Percentiles rank a stretch among this genome's conserved stretches.
Evolutionary conservation across 2,888 invertebrate species (phyloP).

Genomic region (Cylloceria caligata): DNA sequence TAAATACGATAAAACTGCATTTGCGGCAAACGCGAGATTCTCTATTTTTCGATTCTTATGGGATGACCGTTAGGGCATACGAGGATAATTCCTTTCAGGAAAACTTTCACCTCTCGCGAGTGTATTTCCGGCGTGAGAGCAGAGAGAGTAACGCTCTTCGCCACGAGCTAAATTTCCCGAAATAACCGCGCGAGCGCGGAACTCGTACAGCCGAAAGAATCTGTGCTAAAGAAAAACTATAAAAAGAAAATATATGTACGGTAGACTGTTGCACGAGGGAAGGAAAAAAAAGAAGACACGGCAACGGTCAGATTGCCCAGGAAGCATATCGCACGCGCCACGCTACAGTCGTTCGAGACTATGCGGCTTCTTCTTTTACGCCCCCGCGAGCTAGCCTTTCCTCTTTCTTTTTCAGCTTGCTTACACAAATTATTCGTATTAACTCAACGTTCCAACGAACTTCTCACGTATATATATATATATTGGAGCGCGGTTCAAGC

Average conservation of each 20-base stretch:
- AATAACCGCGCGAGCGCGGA: constrained; percentile 6
- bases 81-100: constrained; percentile 60
- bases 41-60: constrained; percentile 43
- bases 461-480: constrained; percentile 69
- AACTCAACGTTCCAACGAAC: constrained; percentile 72
- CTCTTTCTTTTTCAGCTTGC: constrained; percentile 54
- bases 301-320: constrained; percentile 7
- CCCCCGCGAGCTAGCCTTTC: constrained; percentile 57
- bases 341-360: constrained; percentile 76
- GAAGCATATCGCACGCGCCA: constrained; percentile 71
- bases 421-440: constrained; percentile 79
- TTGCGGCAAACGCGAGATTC: constrained; percentile 50
- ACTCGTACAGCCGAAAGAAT: constrained; percentile 9
- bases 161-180: constrained; percentile 9
- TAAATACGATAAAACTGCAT: constrained; percentile 23
- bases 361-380: constrained; percentile 73
- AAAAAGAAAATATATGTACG: constrained; percentile 15
- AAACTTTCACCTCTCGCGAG: constrained; percentile 61
- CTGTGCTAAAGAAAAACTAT: constrained; percentile 9
- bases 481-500: constrained; percentile 40
- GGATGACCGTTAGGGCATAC: constrained; percentile 51
- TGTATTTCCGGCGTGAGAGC: constrained; percentile 33
- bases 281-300: constrained; percentile 14
- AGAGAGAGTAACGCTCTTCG: not conserved
- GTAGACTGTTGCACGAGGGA: constrained; percentile 8